phyloP scores from a whole-genome alignment of 2,113 vertebrate species.

The Hippocampus abdominalis region DNA sequence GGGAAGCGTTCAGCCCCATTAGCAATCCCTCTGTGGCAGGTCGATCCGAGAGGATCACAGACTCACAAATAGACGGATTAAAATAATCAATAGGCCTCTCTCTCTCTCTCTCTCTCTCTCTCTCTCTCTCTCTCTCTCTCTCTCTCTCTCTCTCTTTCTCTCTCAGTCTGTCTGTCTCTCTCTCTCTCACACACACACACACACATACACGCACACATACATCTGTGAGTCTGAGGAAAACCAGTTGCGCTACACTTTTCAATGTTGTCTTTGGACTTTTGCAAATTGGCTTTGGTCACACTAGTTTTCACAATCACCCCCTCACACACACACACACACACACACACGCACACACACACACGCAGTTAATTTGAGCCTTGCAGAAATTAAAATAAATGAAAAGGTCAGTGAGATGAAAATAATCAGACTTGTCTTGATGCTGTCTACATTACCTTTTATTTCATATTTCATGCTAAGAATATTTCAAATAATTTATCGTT shows the following conservation, averaged over 20 bases:
- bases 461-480: background rate
- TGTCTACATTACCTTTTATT: background rate
- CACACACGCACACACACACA: constrained; percentile 8
- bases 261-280: constrained; percentile 48
- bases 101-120: constrained; percentile 28
- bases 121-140: constrained; percentile 7
- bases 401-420: constrained; percentile 49
- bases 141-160: too few relatives aligned
- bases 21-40: constrained; percentile 66
- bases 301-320: constrained; percentile 19
- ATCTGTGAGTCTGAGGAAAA: constrained; percentile 47
- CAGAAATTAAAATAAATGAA: constrained; percentile 39
- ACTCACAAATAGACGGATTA: constrained; percentile 76
- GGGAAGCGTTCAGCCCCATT: constrained; percentile 68
- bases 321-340: background rate
- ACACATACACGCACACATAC: constrained; percentile 35
- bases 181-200: constrained; percentile 26
- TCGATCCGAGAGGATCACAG: constrained; percentile 69
- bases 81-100: constrained; percentile 75
- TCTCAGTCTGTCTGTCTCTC: constrained; percentile 13
- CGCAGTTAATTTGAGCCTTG: constrained; percentile 44
- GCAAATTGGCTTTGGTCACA: constrained; percentile 51
- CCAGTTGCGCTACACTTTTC: constrained; percentile 41
- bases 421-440: constrained; percentile 7
- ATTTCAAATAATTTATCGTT: background rate